A percentile compares a stretch with the other conserved stretches of the same genome.
phyloP scores from a whole-genome alignment of 2,113 vertebrate species.

The Corythornis cristatus region DNA sequence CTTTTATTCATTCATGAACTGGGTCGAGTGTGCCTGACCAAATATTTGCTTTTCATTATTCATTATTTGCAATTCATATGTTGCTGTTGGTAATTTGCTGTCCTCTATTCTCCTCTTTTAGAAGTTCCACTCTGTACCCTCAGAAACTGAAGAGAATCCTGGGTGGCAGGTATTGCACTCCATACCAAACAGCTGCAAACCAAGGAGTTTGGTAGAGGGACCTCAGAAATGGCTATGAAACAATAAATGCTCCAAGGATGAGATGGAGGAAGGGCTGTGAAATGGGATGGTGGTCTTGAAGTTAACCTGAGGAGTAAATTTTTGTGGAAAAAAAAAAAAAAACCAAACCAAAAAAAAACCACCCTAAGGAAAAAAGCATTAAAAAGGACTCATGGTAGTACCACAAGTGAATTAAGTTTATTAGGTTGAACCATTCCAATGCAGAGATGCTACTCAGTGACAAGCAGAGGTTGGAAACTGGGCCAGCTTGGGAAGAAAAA shows the following conservation, averaged over 20 bases:
- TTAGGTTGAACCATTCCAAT: background rate
- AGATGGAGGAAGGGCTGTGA: background rate
- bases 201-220: background rate
- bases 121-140: background rate
- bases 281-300: background rate
- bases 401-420: background rate
- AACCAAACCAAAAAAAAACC: background rate
- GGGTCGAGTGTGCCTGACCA: background rate
- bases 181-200: background rate
- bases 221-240: background rate
- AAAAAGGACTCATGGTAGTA: background rate
- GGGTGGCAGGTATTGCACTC: background rate
- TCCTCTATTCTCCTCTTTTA: background rate
- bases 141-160: background rate
- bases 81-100: background rate
- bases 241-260: background rate
- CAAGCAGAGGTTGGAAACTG: background rate
- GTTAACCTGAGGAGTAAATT: background rate
- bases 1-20: background rate
- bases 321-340: background rate
- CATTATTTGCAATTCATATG: background rate
- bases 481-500: background rate
- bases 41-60: conserved; percentile 35
- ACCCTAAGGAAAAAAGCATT: background rate
- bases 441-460: background rate